phyloP scores from a whole-genome alignment of 2,797 vertebrate species.

The Gobionotothen gibberifrons region DNA sequence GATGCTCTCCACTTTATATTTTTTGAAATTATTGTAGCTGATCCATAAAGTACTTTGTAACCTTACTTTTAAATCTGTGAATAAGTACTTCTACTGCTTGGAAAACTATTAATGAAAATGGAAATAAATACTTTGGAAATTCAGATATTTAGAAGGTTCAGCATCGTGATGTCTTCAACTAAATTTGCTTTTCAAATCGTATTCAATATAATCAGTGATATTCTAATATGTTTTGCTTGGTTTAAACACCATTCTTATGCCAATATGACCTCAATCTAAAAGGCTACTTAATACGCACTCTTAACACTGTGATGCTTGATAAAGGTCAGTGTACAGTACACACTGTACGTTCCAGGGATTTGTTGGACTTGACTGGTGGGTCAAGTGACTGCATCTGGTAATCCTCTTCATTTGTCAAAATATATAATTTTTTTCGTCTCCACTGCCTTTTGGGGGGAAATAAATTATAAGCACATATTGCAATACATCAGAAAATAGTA shows the following conservation, averaged over 20 bases:
- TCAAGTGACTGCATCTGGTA: conserved; percentile 3
- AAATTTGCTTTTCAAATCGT: neutral
- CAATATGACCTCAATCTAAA: conserved; percentile 47
- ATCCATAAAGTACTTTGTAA: neutral
- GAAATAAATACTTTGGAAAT: neutral
- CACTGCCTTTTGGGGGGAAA: neutral
- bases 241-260: conserved; percentile 5
- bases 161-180: neutral
- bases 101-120: neutral
- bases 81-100: neutral
- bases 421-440: neutral
- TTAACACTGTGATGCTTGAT: conserved; percentile 32
- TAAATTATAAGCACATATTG: neutral
- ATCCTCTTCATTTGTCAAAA: conserved; percentile 9
- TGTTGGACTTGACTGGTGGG: conserved; percentile 7
- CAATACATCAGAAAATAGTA: neutral
- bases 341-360: conserved; percentile 33
- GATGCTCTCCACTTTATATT: too few relatives aligned
- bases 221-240: neutral
- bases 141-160: too few relatives aligned
- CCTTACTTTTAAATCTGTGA: neutral
- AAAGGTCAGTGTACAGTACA: conserved; percentile 29
- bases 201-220: neutral
- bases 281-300: conserved; percentile 39
- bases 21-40: neutral